Base-by-base conservation (phyloP, 2,113 vertebrate species). In the Marcusenius ussheri region DNA sequence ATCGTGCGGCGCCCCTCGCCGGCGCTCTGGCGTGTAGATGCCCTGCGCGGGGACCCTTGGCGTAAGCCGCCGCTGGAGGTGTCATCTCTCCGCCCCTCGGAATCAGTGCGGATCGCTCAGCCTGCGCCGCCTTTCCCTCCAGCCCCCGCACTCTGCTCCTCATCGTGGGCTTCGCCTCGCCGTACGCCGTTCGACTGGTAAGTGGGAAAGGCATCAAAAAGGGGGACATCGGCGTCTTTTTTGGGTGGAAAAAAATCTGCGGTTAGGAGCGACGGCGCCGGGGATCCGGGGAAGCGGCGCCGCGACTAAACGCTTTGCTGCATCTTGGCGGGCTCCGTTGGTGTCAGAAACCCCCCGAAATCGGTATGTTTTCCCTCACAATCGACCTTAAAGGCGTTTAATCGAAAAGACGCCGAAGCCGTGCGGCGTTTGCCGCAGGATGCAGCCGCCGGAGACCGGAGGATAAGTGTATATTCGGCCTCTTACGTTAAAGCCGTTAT, bases 71-170 rank as follows among this genome's bases (percentile, higher is more conserved):
- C n/a, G 89, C 27, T 47, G 89, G 27, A 74, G 19, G 42, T 47
- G 86, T 80, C 66, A 24, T 89, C 87, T 91, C 91, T 92, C 93
- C 93, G 94, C 93, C 95, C 95, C 93, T 93, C 91, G 24, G n/a
- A 35, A 84, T 84, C 92, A 95, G 95, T 95, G 95, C 95, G 94
- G 94, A 94, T 94, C 93, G 92, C 92, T 92, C 93, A 93, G 94
- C 94, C 95, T 94, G 94, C 95, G 94, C 95, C 92, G 92, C 53
- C 88, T 50, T 70, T 90, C 77, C 74, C 70, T 50, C 90, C 91
- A 90, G 88, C 84, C 91, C 90, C 87, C 88, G 89, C 62, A 70
- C 42, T 90, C 85, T 89, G 87, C 89, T 66, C 90, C 89, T 66
- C 90, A 53, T 91, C 91, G 91, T 90, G 90, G 89, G 92, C 85